Conservation (phyloP, 2,888 invertebrate species). For the Leptopterna dolabrata region DNA sequence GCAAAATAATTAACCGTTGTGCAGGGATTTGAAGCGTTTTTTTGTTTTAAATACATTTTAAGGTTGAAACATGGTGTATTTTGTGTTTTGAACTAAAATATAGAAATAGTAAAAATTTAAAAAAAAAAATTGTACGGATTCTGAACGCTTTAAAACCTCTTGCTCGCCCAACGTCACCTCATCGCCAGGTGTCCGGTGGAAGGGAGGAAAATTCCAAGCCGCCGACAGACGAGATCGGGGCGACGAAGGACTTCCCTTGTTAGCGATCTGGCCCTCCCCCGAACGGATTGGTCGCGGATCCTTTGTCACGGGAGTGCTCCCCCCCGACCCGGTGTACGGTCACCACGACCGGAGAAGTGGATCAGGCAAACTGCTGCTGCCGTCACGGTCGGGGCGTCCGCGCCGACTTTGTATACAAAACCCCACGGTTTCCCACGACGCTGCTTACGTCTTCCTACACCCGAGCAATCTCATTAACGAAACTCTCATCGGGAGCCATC, state of each 20-base stretch:
- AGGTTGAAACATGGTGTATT: too few relatives aligned
- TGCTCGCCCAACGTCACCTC: neutral
- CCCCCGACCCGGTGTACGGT: neutral
- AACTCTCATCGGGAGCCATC: neutral
- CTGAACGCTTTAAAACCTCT: neutral
- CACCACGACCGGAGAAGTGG: neutral
- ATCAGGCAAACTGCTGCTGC: slow-evolving; percentile 7
- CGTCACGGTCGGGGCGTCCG: neutral
- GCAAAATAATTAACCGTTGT: too few relatives aligned
- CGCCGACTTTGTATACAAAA: neutral
- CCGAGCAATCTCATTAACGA: slow-evolving; percentile 3
- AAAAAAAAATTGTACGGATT: too few relatives aligned
- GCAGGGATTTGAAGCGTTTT: too few relatives aligned
- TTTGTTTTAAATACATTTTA: too few relatives aligned
- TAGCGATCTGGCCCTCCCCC: slow-evolving; percentile 13
- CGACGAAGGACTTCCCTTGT: neutral
- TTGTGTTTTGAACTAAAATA: too few relatives aligned
- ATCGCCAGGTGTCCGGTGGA: neutral
- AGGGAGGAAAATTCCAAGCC: neutral
- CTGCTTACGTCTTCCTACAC: neutral
- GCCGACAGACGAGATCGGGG: too few relatives aligned
- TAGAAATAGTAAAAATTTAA: too few relatives aligned
- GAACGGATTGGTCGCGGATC: slow-evolving; percentile 35
- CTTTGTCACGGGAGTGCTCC: slow-evolving; percentile 14
- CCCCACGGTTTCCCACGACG: neutral